Base-by-base conservation (phyloP, 2,888 invertebrate genomes). In the Encarsia formosa region DNA sequence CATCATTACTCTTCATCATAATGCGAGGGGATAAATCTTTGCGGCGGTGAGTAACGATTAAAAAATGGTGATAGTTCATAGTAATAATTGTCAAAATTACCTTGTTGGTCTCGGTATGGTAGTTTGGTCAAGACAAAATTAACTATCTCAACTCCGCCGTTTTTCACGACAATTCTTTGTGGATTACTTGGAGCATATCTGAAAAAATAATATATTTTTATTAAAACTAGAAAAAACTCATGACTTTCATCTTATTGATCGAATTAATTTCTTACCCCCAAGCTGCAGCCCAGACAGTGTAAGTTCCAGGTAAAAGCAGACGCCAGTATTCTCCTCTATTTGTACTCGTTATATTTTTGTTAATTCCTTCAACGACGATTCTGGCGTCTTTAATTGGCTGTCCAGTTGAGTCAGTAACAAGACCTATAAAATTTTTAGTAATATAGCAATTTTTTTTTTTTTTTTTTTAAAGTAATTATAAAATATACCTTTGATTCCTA, bases 251-350 rank as follows among this genome's bases (percentile, higher is more conserved):
- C n/a, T n/a, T n/a, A n/a, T n/a, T n/a, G n/a, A 32, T 39, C 13
- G 26, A 4, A 31, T 32, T 39, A 22, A 24, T 32, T 19, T 58
- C 76, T 76, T 75, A 91, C 89, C 90, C 89, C 68, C 81, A 79
- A 43, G 88, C 88, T 31, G 76, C 65, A 1, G 85, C 90, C 57
- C 81, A 83, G 59, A 96, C 77, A 23, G 80, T 80, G 71, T 97
- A 98, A 4, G 78, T 78, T 54, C 96, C 97, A 0, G 97, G 96
- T 16, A 91, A 76, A 23, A 99, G 77, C 42, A 99, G 77, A 54
- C 99, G 80, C 97, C 98, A 99, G 76, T 86, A 99, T 73, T 96
- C 93, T 5, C 99, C 99, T 18, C 82, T 78, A 35, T 79, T 78
- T 0, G 91, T 88, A 0, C 91, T 87, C 2, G 81, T 81, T 11